These are phyloP conservation scores for Mus spicilegus DNA, from an alignment of 2,113 vertebrate genomes.

Conservation along the genomic window DNA sequence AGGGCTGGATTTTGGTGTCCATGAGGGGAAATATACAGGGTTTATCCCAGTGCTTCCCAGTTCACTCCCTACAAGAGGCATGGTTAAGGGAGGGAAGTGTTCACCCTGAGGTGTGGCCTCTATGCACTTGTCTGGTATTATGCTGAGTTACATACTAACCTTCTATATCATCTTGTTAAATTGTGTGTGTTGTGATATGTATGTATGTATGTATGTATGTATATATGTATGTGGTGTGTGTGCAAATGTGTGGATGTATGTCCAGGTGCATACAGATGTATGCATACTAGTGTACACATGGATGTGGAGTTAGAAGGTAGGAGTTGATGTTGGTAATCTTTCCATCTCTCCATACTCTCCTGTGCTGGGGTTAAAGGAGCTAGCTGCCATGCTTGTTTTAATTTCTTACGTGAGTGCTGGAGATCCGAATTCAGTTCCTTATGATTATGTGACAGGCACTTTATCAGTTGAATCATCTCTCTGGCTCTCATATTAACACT, in stretches of 20 bases:
- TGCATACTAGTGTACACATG: not conserved
- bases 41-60: rapidly evolving
- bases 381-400: not conserved
- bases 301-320: not conserved
- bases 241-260: no score
- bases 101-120: not conserved
- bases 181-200: not conserved
- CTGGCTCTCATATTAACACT: not conserved
- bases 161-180: not conserved
- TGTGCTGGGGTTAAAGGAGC: not conserved
- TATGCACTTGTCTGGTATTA: not conserved
- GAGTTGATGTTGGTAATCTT: not conserved
- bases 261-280: not conserved
- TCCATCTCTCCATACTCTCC: not conserved
- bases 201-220: not conserved
- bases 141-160: not conserved
- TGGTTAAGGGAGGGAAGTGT: not conserved
- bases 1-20: not conserved
- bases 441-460: not conserved
- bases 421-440: not conserved
- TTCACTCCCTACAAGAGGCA: not conserved
- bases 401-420: not conserved
- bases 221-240: not conserved
- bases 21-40: not conserved
- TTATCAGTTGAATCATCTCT: not conserved